Conservation (phyloP, 2,113 vertebrate genomes). For the Perccottus glenii region DNA sequence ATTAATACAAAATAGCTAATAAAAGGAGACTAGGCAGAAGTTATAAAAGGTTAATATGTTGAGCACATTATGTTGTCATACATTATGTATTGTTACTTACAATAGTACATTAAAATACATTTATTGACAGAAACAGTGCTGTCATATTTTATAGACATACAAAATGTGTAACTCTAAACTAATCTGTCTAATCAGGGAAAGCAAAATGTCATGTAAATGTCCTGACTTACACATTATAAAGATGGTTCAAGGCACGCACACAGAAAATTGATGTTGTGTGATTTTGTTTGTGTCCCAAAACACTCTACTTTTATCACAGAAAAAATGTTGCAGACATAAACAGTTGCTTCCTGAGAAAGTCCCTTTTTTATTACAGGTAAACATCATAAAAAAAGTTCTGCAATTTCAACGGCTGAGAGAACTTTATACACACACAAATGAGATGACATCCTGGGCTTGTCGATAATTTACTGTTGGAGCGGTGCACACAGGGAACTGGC, state of each 20-base stretch:
- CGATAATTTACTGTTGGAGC: neutral
- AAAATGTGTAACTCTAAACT: too few relatives aligned
- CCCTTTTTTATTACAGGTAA: conserved; percentile 11
- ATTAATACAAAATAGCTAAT: too few relatives aligned
- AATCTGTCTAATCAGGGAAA: too few relatives aligned
- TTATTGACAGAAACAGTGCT: too few relatives aligned
- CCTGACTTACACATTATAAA: neutral
- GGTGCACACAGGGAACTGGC: neutral
- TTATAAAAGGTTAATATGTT: too few relatives aligned
- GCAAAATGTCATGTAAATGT: too few relatives aligned
- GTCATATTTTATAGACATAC: too few relatives aligned
- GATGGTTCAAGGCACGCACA: neutral
- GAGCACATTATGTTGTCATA: too few relatives aligned
- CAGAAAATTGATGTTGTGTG: neutral
- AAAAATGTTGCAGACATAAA: conserved; percentile 5
- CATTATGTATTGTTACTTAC: too few relatives aligned
- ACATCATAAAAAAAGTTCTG: conserved; percentile 6
- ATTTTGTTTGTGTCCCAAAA: conserved; percentile 6
- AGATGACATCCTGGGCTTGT: neutral
- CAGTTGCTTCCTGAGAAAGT: conserved; percentile 7
- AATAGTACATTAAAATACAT: too few relatives aligned
- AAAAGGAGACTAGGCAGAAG: too few relatives aligned
- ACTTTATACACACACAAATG: neutral
- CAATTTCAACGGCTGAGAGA: conserved; percentile 9
- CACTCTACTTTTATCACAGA: conserved; percentile 5